Percentiles rank a stretch among this genome's conserved stretches.
These are phyloP conservation scores for Drosophila setifemur DNA, from an alignment of 1,140 invertebrate species.

Conservation along the genomic window DNA sequence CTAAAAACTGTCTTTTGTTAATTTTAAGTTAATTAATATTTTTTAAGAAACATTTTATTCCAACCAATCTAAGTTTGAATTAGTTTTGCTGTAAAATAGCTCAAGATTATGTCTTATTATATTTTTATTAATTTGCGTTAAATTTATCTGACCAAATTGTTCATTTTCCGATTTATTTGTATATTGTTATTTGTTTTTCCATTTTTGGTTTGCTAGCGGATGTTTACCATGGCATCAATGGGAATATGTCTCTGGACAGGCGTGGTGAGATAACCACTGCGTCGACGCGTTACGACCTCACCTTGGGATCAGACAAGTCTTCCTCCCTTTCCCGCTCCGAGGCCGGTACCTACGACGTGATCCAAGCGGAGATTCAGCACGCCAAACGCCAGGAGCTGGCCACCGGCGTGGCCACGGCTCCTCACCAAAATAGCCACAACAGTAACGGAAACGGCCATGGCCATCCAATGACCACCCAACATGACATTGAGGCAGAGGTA, in stretches of 20 bases:
- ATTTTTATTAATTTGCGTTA: slow-evolving; percentile 6
- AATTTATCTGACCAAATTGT: no score
- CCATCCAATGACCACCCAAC: slow-evolving; percentile 13
- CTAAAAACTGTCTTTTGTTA: neutral
- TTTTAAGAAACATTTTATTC: neutral
- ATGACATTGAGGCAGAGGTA: slow-evolving; percentile 63
- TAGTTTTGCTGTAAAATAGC: neutral
- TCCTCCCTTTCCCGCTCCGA: slow-evolving; percentile 81
- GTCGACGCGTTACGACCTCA: slow-evolving; percentile 75
- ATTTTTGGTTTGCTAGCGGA: slow-evolving; percentile 35
- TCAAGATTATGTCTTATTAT: neutral
- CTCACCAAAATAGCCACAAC: slow-evolving; percentile 59
- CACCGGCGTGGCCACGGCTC: slow-evolving; percentile 58
- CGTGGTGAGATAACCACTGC: slow-evolving; percentile 72
- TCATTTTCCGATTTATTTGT: slow-evolving; percentile 20
- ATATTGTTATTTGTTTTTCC: slow-evolving; percentile 13
- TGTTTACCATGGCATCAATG: slow-evolving; percentile 81
- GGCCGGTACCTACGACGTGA: slow-evolving; percentile 80
- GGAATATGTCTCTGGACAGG: slow-evolving; percentile 81
- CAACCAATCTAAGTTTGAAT: neutral
- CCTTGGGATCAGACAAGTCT: slow-evolving; percentile 79
- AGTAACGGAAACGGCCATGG: slow-evolving; percentile 34
- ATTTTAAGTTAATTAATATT: neutral
- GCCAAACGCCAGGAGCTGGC: slow-evolving; percentile 74
- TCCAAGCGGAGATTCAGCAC: slow-evolving; percentile 78